A percentile compares a stretch with the other conserved stretches of the same genome.
Conservation (phyloP, 2,113 vertebrate genomes). For the Atlantisia rogersi region DNA sequence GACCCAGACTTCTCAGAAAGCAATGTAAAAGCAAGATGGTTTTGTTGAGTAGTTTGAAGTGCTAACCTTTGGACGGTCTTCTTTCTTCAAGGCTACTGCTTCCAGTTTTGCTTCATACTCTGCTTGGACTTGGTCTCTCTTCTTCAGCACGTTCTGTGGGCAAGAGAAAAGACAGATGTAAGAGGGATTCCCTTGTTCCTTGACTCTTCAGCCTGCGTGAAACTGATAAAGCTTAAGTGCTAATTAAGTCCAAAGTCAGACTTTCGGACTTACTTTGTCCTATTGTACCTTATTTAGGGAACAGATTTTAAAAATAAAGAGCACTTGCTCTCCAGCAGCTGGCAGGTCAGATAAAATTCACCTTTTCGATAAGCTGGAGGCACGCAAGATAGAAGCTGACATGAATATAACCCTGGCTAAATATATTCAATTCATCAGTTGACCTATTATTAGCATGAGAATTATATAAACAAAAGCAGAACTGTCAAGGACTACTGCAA, state of each 20-base stretch:
- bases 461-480: neutral
- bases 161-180: constrained; percentile 2
- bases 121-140: constrained; percentile 94
- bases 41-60: neutral
- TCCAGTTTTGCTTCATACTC: constrained; percentile 96
- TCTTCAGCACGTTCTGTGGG: constrained; percentile 91
- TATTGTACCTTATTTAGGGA: neutral
- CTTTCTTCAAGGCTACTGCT: constrained; percentile 87
- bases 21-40: neutral
- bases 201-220: neutral
- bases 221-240: neutral
- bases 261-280: neutral
- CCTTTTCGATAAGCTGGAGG: neutral
- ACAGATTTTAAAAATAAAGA: neutral
- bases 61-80: constrained; percentile 91
- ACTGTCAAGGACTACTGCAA: neutral
- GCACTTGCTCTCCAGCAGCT: neutral
- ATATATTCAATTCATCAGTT: neutral
- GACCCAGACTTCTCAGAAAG: neutral
- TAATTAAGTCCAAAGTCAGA: neutral
- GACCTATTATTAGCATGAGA: neutral
- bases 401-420: neutral
- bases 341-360: neutral
- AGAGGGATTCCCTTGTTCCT: neutral
- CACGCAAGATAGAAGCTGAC: neutral